These are phyloP conservation scores for Charanyca ferruginea DNA, from an alignment of 2,888 invertebrate genomes.

Conservation along the genomic window DNA sequence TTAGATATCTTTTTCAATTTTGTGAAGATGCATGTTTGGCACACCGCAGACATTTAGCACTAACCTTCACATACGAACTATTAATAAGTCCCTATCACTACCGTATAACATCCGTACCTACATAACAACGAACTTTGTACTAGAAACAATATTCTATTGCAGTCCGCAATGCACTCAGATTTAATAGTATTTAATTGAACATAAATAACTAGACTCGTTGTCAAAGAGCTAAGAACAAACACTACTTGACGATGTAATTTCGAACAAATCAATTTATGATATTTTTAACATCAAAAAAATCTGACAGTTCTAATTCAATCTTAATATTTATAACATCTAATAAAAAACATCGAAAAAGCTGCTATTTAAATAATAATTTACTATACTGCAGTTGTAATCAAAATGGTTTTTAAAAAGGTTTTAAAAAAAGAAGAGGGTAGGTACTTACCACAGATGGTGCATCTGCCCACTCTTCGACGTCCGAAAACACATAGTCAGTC, in stretches of 20 bases:
- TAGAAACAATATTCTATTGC: conserved; percentile 70
- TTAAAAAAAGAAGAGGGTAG: conserved; percentile 61
- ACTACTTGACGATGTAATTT: conserved; percentile 23
- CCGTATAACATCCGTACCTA: conserved; percentile 70
- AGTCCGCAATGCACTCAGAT: conserved; percentile 65
- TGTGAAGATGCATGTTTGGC: conserved; percentile 66
- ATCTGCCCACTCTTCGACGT: conserved; percentile 90
- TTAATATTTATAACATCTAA: no score
- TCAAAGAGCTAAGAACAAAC: conserved; percentile 27
- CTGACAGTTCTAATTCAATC: background rate
- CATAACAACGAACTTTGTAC: conserved; percentile 84
- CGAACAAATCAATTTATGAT: conserved; percentile 6
- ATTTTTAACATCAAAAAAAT: background rate
- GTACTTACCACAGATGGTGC: conserved; percentile 92
- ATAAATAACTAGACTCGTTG: conserved; percentile 46
- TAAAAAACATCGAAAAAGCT: no score
- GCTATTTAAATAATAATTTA: no score
- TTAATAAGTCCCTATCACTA: conserved; percentile 79
- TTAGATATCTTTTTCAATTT: no score
- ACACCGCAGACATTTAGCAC: conserved; percentile 73
- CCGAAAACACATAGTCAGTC: conserved; percentile 91
- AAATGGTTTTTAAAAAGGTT: no score
- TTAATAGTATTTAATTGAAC: conserved; percentile 74
- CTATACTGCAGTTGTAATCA: no score
- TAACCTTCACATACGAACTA: conserved; percentile 84